A percentile compares a stretch with the other conserved stretches of the same genome.
Evolutionary conservation across 2,888 invertebrate species (phyloP).

Genomic region (Pyrocoelia pectoralis): DNA sequence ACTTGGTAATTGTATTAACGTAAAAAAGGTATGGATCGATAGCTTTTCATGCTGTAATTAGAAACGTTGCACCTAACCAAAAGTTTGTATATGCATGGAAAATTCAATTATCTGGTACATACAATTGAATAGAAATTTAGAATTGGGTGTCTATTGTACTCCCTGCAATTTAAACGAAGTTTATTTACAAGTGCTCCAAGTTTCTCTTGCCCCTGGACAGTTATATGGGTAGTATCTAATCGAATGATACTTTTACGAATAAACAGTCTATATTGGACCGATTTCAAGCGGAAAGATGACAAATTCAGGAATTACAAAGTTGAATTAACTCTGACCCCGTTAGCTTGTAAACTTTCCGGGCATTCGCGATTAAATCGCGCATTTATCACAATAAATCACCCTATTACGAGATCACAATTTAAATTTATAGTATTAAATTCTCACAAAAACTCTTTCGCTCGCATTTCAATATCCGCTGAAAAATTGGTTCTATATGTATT

Average conservation of each 20-base stretch:
- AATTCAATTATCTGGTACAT: slow-evolving; percentile 6
- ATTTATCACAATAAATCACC: slow-evolving; percentile 52
- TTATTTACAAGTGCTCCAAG: slow-evolving; percentile 24
- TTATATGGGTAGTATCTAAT: slow-evolving; percentile 18
- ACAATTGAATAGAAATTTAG: slow-evolving; percentile 8
- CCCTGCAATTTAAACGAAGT: slow-evolving; percentile 15
- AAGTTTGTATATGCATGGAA: neutral
- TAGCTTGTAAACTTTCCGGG: slow-evolving; percentile 38
- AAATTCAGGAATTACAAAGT: slow-evolving; percentile 53
- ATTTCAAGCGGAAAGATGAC: slow-evolving; percentile 48
- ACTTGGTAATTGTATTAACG: no score
- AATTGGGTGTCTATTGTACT: neutral
- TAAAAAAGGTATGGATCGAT: no score
- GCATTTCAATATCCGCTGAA: slow-evolving; percentile 39
- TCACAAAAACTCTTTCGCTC: slow-evolving; percentile 33
- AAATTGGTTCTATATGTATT: slow-evolving; percentile 39
- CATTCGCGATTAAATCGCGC: slow-evolving; percentile 51
- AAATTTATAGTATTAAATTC: slow-evolving; percentile 42
- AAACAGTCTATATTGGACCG: slow-evolving; percentile 36
- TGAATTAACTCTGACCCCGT: slow-evolving; percentile 51
- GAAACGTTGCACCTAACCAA: no score
- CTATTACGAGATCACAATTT: slow-evolving; percentile 43
- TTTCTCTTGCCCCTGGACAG: slow-evolving; percentile 5
- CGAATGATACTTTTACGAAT: slow-evolving; percentile 21
- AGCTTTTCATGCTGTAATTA: no score